A percentile compares a stretch with the other conserved stretches of the same genome.
These are phyloP conservation scores for Ischnus inquisitorius DNA, from an alignment of 2,888 invertebrate species.

Conservation along the genomic window DNA sequence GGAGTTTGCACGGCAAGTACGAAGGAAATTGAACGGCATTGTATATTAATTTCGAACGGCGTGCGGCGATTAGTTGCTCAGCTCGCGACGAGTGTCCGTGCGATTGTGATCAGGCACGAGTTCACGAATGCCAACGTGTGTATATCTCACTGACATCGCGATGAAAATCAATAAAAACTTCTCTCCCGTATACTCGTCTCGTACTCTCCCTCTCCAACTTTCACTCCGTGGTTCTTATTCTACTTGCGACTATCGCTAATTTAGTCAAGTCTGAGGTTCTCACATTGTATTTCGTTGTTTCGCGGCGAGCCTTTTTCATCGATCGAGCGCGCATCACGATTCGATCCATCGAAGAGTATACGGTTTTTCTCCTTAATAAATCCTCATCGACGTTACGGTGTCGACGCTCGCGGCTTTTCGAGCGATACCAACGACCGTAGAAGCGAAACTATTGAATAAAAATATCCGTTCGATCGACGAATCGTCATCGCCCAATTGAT, in stretches of 20 bases:
- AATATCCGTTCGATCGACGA: slow-evolving; percentile 19
- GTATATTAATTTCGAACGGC: not conserved
- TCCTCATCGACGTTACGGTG: slow-evolving; percentile 4
- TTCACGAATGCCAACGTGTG: not conserved
- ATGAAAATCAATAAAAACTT: not conserved
- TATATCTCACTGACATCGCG: not conserved
- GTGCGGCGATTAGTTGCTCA: not conserved
- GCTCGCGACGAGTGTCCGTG: not conserved
- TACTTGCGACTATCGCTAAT: slow-evolving; percentile 2
- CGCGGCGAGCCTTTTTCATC: not conserved
- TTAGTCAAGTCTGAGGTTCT: slow-evolving; percentile 10
- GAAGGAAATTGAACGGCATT: not conserved
- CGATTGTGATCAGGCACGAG: slow-evolving; percentile 4
- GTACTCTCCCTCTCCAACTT: not conserved
- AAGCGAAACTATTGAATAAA: slow-evolving; percentile 33
- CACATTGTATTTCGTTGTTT: slow-evolving; percentile 38
- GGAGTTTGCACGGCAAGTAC: not conserved
- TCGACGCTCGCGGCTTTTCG: slow-evolving; percentile 4
- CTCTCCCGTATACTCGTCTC: not conserved
- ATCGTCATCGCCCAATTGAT: not conserved
- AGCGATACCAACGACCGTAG: slow-evolving; percentile 27
- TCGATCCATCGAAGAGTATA: slow-evolving; percentile 26
- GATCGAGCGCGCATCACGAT: slow-evolving; percentile 5
- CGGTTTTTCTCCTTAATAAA: not conserved
- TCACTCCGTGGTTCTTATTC: not conserved